Conservation (phyloP, 2,888 invertebrate genomes). For the Callosobruchus maculatus region DNA sequence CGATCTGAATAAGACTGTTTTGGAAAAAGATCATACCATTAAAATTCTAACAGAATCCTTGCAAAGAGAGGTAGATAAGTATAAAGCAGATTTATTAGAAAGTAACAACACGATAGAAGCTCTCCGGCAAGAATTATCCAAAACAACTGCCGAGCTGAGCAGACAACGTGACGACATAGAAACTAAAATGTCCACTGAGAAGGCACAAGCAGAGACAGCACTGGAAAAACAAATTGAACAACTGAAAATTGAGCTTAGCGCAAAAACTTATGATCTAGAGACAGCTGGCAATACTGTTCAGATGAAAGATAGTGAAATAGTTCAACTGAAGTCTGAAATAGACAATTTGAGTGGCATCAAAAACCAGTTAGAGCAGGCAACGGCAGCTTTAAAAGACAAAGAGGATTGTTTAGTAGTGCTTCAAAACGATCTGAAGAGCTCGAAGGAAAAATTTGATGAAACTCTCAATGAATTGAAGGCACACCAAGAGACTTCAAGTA, state of each 20-base stretch:
- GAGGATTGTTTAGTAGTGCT: constrained; percentile 29
- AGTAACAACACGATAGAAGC: constrained; percentile 25
- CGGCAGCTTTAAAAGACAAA: constrained; percentile 43
- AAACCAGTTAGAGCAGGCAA: constrained; percentile 34
- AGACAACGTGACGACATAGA: constrained; percentile 18
- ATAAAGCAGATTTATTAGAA: constrained; percentile 29
- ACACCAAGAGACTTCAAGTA: constrained; percentile 34
- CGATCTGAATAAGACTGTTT: constrained; percentile 48
- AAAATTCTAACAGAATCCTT: constrained; percentile 29
- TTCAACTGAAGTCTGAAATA: constrained; percentile 12
- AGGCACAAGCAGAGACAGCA: constrained; percentile 30
- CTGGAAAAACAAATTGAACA: constrained; percentile 38
- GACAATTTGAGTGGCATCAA: not conserved
- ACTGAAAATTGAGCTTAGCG: constrained; percentile 49
- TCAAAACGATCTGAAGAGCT: constrained; percentile 39
- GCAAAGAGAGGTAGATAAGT: constrained; percentile 33
- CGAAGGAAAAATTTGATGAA: constrained; percentile 36
- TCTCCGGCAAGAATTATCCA: constrained; percentile 29
- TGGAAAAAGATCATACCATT: constrained; percentile 28
- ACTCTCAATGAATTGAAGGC: constrained; percentile 23
- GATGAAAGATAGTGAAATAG: constrained; percentile 36
- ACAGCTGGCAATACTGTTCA: constrained; percentile 45
- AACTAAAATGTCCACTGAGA: constrained; percentile 24
- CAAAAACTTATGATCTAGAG: constrained; percentile 53
- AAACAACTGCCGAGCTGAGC: constrained; percentile 27